phyloP scores from a whole-genome alignment of 2,113 vertebrate genomes.

The Zapornia atra region DNA sequence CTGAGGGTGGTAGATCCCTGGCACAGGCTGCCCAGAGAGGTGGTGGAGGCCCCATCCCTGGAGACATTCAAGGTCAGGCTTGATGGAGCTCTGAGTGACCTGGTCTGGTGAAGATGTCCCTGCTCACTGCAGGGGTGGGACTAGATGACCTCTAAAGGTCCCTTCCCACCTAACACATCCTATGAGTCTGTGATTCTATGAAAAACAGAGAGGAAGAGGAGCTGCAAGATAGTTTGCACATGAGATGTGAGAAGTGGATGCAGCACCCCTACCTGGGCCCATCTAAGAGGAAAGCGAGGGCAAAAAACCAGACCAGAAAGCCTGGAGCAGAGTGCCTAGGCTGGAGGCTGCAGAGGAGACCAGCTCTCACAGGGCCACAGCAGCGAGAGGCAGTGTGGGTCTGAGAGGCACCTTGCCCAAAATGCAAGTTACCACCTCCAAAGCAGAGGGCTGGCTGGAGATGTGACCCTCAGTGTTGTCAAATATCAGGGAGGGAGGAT shows the following conservation, averaged over 20 bases:
- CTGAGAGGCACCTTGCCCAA: background rate
- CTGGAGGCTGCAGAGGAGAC: background rate
- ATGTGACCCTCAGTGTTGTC: background rate
- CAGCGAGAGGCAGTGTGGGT: background rate
- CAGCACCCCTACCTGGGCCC: background rate
- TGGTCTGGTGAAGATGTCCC: no score
- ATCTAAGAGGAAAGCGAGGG: background rate
- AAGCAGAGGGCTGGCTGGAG: background rate
- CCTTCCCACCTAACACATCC: no score
- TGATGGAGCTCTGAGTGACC: no score
- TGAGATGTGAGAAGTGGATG: background rate
- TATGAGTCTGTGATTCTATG: background rate
- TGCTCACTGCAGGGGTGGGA: no score
- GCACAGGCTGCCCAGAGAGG: no score
- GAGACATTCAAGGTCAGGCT: no score
- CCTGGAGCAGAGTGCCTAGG: fast-evolving
- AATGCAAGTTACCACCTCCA: fast-evolving
- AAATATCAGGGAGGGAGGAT: background rate
- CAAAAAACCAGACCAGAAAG: background rate
- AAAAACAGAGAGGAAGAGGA: background rate
- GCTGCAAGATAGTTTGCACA: fast-evolving
- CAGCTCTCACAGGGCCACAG: background rate
- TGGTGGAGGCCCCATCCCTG: no score
- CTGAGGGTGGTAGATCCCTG: no score
- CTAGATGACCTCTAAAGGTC: no score